These are phyloP conservation scores for Aplysina aerophoba DNA, from an alignment of 37 sponge, comb jelly and placozoan species.

Conservation along the genomic window DNA sequence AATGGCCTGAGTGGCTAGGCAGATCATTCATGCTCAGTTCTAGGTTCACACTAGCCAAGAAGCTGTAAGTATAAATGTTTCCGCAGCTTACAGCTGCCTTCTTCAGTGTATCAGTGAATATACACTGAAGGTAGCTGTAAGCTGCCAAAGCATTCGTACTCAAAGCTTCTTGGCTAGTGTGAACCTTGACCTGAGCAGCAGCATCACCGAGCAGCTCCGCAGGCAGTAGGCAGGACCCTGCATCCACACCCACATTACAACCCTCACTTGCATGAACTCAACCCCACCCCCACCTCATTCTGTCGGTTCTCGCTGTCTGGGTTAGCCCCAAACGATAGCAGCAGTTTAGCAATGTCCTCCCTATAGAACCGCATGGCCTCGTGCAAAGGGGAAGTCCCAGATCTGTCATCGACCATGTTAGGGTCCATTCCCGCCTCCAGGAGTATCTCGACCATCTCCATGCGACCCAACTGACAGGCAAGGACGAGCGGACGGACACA, in stretches of 20 bases:
- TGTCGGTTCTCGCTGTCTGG: constrained; percentile 42
- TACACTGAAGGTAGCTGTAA: no score
- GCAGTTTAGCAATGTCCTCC: constrained; percentile 56
- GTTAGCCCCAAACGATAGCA: constrained; percentile 81
- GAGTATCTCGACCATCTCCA: constrained; percentile 66
- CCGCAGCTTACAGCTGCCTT: no score
- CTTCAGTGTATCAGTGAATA: no score
- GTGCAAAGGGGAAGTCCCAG: constrained; percentile 66
- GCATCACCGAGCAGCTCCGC: no score
- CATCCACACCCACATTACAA: background rate
- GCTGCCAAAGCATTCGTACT: no score
- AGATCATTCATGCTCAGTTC: background rate
- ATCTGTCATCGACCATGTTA: constrained; percentile 46
- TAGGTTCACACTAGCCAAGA: background rate
- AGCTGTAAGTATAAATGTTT: background rate
- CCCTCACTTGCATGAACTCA: constrained; percentile 1
- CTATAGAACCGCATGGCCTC: constrained; percentile 83
- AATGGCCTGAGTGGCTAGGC: background rate
- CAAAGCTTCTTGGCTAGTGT: no score
- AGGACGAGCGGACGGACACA: constrained; percentile 7
- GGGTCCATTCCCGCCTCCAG: constrained; percentile 83
- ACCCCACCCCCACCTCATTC: constrained; percentile 51
- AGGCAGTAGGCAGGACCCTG: no score
- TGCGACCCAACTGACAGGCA: constrained; percentile 43
- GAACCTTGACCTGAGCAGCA: no score